phyloP scores from a whole-genome alignment of 2,888 invertebrate genomes.

The Smittia aterrima region DNA sequence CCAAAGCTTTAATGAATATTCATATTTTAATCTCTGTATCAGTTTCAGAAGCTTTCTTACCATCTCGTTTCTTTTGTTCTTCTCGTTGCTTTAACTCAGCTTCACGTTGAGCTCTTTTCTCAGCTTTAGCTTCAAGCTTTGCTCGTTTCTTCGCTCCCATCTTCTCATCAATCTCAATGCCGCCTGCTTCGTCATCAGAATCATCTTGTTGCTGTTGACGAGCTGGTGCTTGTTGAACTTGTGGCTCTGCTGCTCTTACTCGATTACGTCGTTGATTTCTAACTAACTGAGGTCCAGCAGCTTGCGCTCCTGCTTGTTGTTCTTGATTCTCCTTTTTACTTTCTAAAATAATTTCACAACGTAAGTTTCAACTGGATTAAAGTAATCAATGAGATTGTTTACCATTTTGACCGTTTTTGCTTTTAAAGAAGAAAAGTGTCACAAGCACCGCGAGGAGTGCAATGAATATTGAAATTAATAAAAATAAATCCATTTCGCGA shows the following conservation, averaged over 20 bases:
- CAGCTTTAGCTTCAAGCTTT: slow-evolving; percentile 91
- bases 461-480: slow-evolving; percentile 54
- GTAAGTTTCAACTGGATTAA: slow-evolving; percentile 27
- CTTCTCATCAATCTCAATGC: slow-evolving; percentile 63
- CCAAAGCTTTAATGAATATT: slow-evolving; percentile 58
- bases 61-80: slow-evolving; percentile 73
- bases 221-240: slow-evolving; percentile 47
- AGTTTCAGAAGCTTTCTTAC: neutral
- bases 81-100: slow-evolving; percentile 74
- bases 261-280: slow-evolving; percentile 63
- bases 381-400: slow-evolving; percentile 9
- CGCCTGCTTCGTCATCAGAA: slow-evolving; percentile 57
- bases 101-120: slow-evolving; percentile 78
- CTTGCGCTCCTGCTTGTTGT: slow-evolving; percentile 37
- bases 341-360: slow-evolving; percentile 5
- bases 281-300: slow-evolving; percentile 64
- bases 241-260: slow-evolving; percentile 46
- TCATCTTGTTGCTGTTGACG: slow-evolving; percentile 56
- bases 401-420: slow-evolving; percentile 44
- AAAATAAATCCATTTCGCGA: slow-evolving; percentile 54
- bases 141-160: slow-evolving; percentile 92
- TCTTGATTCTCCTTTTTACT: slow-evolving; percentile 43
- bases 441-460: slow-evolving; percentile 52
- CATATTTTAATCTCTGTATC: neutral
- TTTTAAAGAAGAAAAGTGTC: slow-evolving; percentile 51